These are phyloP conservation scores for Mythimna albipuncta DNA, from an alignment of 2,888 invertebrate genomes.

Conservation along the genomic window DNA sequence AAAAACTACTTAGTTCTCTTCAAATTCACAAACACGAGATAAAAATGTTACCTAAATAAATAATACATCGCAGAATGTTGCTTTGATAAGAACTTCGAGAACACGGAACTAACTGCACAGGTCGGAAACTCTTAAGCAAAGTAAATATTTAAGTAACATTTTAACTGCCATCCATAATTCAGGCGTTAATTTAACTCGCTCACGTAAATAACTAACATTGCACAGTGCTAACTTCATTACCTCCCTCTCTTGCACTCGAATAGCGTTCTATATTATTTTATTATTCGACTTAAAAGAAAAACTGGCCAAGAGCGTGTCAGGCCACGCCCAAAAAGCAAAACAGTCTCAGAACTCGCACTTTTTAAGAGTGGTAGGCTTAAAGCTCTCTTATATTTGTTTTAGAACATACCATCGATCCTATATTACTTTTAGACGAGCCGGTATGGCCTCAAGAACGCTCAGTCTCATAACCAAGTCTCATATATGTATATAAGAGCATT, in stretches of 20 bases:
- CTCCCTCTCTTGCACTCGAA: slow-evolving; percentile 14
- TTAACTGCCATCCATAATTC: slow-evolving; percentile 62
- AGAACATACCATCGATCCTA: too few species aligned
- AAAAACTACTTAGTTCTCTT: not conserved
- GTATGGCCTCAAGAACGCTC: too few species aligned
- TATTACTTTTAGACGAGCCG: too few species aligned
- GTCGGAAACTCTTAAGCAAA: slow-evolving; percentile 27
- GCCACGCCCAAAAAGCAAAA: too few species aligned
- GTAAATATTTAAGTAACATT: slow-evolving; percentile 66
- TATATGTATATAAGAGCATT: too few species aligned
- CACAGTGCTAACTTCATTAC: slow-evolving; percentile 56
- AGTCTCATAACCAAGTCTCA: too few species aligned
- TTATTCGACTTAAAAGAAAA: not conserved
- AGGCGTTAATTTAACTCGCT: slow-evolving; percentile 59
- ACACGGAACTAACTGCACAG: slow-evolving; percentile 23
- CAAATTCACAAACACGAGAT: too few species aligned
- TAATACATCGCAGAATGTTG: not conserved
- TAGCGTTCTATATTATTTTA: slow-evolving; percentile 33
- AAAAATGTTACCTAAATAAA: not conserved
- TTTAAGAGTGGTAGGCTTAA: too few species aligned
- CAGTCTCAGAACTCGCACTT: too few species aligned
- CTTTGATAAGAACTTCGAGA: slow-evolving; percentile 20
- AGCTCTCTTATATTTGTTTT: too few species aligned
- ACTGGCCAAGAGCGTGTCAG: too few species aligned
- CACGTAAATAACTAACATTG: slow-evolving; percentile 60